phyloP scores from a whole-genome alignment of 2,113 vertebrate genomes.

The Nycticebus coucang region DNA sequence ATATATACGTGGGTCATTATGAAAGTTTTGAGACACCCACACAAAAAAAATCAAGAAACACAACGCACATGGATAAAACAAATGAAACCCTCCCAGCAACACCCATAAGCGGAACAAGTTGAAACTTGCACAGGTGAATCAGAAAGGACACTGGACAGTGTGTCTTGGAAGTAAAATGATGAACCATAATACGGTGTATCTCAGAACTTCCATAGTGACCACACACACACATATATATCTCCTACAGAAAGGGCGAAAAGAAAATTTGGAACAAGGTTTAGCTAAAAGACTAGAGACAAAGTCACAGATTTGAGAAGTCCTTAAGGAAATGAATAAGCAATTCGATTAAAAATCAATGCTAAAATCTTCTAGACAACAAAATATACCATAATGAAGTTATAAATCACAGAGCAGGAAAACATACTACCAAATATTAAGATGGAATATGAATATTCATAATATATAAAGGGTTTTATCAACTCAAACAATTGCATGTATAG shows the following conservation, averaged over 20 bases:
- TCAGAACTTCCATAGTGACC: too few relatives aligned
- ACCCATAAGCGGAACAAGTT: too few relatives aligned
- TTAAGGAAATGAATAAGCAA: not conserved
- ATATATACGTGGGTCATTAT: too few relatives aligned
- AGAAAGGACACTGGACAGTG: too few relatives aligned
- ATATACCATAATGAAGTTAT: not conserved
- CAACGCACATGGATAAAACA: too few relatives aligned
- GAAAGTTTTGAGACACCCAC: too few relatives aligned
- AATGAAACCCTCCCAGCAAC: too few relatives aligned
- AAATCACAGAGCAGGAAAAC: constrained; percentile 23
- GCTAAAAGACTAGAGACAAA: not conserved
- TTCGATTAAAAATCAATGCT: not conserved
- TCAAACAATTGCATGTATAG: not conserved
- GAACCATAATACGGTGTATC: too few relatives aligned
- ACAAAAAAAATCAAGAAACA: too few relatives aligned
- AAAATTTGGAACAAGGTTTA: not conserved
- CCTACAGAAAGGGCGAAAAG: not conserved
- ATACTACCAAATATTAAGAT: not conserved
- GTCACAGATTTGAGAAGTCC: not conserved
- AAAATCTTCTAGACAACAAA: constrained; percentile 3
- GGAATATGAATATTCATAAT: not conserved
- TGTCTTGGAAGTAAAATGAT: too few relatives aligned
- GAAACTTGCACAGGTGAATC: too few relatives aligned
- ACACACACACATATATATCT: not conserved
- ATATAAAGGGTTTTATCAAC: not conserved